phyloP scores from a whole-genome alignment of 2,888 invertebrate species.

The Luffia ferchaultella region DNA sequence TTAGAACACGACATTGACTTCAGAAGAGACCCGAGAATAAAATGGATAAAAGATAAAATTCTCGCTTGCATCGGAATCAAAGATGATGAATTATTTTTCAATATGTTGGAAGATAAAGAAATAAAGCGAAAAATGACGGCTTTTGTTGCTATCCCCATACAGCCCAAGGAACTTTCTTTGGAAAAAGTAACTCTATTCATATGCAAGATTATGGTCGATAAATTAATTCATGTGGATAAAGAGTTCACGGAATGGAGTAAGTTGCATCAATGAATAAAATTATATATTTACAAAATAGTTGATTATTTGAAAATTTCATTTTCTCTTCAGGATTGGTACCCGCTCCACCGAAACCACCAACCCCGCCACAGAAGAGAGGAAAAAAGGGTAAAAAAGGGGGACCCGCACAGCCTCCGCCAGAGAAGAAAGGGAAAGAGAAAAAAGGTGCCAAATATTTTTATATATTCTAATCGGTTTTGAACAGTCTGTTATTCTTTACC shows the following conservation, averaged over 20 bases:
- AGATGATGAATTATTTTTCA: slow-evolving; percentile 64
- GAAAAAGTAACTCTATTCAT: slow-evolving; percentile 71
- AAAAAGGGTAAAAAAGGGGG: slow-evolving; percentile 15
- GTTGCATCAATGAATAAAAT: slow-evolving; percentile 19
- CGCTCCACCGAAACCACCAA: slow-evolving; percentile 41
- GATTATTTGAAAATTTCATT: slow-evolving; percentile 2
- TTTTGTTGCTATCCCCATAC: background rate
- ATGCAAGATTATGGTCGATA: slow-evolving; percentile 75
- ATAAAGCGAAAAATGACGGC: slow-evolving; percentile 43
- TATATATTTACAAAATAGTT: background rate
- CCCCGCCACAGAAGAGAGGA: slow-evolving; percentile 23
- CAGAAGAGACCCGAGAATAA: slow-evolving; percentile 62
- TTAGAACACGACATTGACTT: slow-evolving; percentile 22
- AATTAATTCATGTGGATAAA: slow-evolving; percentile 72
- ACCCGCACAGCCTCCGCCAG: slow-evolving; percentile 28
- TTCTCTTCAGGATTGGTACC: slow-evolving; percentile 33
- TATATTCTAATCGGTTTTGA: no score
- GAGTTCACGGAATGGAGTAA: slow-evolving; percentile 81
- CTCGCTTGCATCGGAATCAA: slow-evolving; percentile 63
- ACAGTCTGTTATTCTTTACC: no score
- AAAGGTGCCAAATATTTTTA: slow-evolving; percentile 8
- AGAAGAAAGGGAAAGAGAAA: slow-evolving; percentile 33
- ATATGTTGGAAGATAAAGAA: slow-evolving; percentile 63
- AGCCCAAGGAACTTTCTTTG: slow-evolving; percentile 32
- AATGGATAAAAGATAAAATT: slow-evolving; percentile 75